Base-by-base conservation (phyloP, 64 coral and sea anemone genomes). In the Montipora capricornis region DNA sequence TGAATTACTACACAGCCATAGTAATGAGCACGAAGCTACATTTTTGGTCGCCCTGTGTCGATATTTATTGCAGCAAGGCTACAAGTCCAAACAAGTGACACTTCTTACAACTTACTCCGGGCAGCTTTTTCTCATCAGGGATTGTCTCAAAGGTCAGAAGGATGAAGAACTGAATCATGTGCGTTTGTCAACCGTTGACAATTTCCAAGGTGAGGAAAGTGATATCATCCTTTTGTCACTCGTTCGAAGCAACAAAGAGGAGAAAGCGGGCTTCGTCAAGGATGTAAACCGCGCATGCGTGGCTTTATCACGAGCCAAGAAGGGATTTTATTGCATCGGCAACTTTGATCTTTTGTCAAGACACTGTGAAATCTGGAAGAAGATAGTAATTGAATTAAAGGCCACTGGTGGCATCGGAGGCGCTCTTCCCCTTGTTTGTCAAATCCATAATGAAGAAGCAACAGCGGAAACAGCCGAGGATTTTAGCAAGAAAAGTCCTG, bases 191-290 rank as follows among this genome's bases (percentile, higher is more conserved):
- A 95, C 97, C 45, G 94, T 98, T 44, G 97, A 98, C 73, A 95
- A 98, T 84, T 98, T 91, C 20, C 97, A 98, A 84, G 95, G 95
- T 17, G 95, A 96, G 55, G 95, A 96, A 90, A 94, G 78, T 53
- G 92, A 96, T 20, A 96, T 96, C 79, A 70, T 96, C 62, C 89
- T 96, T 76, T 81, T 96, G 75, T 96, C 95, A 0, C 81, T 96
- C 20, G 95, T 96, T 9, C 91, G 95, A 15, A 96, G 95, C 47
- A 96, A 96, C 68, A 15, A 74, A 48, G 19, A n/a, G 3, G 88
- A 90, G 49, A 96, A 96, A 44, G 87, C 80, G n/a, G 95, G 95
- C 49, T 96, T 96, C 88, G 85, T 96, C 79, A 87, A 73, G 68
- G 70, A 82, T 5, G 47, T 76, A 7, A 96, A 96, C 58, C 91